A percentile compares a stretch with the other conserved stretches of the same genome.
These are phyloP conservation scores for Pipistrellus pipistrellus DNA, from an alignment of 2,797 vertebrate genomes.

Conservation along the genomic window DNA sequence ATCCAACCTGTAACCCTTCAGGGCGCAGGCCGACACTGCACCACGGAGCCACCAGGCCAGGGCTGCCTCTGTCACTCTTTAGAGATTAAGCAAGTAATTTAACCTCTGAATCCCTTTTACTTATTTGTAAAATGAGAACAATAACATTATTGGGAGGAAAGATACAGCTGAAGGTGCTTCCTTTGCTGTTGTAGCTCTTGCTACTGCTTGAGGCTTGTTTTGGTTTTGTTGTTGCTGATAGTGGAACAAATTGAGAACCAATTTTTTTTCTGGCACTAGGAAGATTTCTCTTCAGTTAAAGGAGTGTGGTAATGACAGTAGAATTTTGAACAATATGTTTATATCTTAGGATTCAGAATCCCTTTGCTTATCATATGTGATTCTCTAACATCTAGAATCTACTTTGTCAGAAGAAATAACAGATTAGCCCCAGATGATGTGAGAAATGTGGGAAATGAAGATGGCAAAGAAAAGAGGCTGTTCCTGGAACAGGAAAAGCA, in stretches of 20 bases:
- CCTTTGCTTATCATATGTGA: background rate
- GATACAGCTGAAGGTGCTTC: background rate
- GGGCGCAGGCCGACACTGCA: background rate
- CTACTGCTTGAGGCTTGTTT: background rate
- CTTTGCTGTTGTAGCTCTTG: background rate
- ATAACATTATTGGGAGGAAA: background rate
- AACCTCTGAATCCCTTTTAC: background rate
- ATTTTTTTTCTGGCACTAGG: background rate
- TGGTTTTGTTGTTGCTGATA: constrained; percentile 26
- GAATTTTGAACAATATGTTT: background rate
- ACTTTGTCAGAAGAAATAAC: constrained; percentile 12
- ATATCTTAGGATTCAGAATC: background rate
- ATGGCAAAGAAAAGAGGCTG: background rate
- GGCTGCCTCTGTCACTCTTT: background rate
- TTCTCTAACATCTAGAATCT: background rate
- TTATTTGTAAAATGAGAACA: background rate
- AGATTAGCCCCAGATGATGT: background rate
- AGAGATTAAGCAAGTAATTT: background rate
- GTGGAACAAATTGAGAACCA: background rate
- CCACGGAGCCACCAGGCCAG: background rate
- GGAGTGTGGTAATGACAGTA: background rate
- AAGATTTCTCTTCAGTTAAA: background rate
- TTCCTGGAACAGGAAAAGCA: background rate
- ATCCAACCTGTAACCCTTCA: background rate
- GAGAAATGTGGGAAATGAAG: background rate